phyloP scores from a whole-genome alignment of 2,888 invertebrate genomes.

The Polyploca ridens region DNA sequence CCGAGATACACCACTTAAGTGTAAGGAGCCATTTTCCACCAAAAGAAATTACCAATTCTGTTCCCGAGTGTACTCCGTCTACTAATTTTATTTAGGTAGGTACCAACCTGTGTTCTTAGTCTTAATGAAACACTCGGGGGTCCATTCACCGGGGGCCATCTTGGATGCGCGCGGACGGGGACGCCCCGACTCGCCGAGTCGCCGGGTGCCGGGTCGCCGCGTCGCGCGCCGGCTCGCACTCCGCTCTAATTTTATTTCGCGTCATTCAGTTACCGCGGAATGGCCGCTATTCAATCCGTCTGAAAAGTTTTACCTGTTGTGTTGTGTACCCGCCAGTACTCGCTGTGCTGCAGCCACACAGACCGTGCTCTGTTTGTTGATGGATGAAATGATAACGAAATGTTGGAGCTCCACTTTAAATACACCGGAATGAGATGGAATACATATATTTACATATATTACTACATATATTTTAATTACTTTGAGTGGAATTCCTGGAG shows the following conservation, averaged over 20 bases:
- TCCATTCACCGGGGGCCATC: not conserved
- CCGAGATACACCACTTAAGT: conserved; percentile 14
- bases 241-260: not conserved
- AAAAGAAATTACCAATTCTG: conserved; percentile 22
- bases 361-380: not conserved
- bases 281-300: not conserved
- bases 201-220: not conserved
- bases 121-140: conserved; percentile 26
- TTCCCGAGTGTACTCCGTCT: conserved; percentile 14
- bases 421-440: not conserved
- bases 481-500: not conserved
- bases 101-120: conserved; percentile 19
- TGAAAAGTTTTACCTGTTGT: conserved; percentile 6
- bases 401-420: not conserved
- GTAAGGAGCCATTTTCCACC: conserved; percentile 23
- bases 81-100: conserved; percentile 21
- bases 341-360: not conserved
- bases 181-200: not conserved
- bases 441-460: too few relatives aligned
- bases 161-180: not conserved
- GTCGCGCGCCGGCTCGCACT: not conserved
- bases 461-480: too few relatives aligned
- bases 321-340: not conserved
- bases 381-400: not conserved
- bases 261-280: not conserved